These are phyloP conservation scores for Drosophila subobscura DNA, from an alignment of 1,140 invertebrate genomes.

Conservation along the genomic window DNA sequence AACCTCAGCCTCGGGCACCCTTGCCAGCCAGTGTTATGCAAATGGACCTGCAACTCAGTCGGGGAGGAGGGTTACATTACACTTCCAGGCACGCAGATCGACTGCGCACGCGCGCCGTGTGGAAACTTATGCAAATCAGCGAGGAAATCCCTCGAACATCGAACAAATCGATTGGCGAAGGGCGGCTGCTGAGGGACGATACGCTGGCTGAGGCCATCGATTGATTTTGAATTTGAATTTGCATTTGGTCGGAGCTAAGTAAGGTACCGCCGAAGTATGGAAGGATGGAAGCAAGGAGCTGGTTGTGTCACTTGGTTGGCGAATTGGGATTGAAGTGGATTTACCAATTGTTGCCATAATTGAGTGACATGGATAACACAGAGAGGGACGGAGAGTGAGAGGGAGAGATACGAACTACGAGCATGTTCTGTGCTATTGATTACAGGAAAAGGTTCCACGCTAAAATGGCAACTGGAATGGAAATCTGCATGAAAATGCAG, in stretches of 20 bases:
- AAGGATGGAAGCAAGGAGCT: slow-evolving; percentile 15
- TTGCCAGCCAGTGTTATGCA: slow-evolving; percentile 76
- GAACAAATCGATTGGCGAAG: slow-evolving; percentile 59
- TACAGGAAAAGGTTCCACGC: slow-evolving; percentile 71
- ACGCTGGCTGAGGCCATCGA: slow-evolving; percentile 1
- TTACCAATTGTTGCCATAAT: slow-evolving; percentile 80
- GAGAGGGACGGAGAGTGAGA: slow-evolving; percentile 13
- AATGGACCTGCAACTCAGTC: slow-evolving; percentile 67
- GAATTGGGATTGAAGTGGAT: slow-evolving; percentile 69
- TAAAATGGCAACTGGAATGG: slow-evolving; percentile 53
- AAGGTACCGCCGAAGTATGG: background rate
- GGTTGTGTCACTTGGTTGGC: slow-evolving; percentile 60
- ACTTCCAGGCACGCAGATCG: slow-evolving; percentile 17
- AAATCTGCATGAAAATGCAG: slow-evolving; percentile 80
- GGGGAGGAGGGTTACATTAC: slow-evolving; percentile 41
- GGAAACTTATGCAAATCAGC: slow-evolving; percentile 73
- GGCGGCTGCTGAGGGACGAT: slow-evolving; percentile 18
- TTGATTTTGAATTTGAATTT: slow-evolving; percentile 48
- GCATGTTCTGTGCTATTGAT: slow-evolving; percentile 61
- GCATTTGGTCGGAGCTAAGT: background rate
- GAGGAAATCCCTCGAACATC: slow-evolving; percentile 45
- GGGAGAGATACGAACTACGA: background rate
- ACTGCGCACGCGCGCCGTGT: slow-evolving; percentile 64
- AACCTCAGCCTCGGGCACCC: slow-evolving; percentile 25
- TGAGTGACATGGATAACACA: slow-evolving; percentile 75